Base-by-base conservation (phyloP, 1,140 invertebrate genomes). In the Eumaeus atala region DNA sequence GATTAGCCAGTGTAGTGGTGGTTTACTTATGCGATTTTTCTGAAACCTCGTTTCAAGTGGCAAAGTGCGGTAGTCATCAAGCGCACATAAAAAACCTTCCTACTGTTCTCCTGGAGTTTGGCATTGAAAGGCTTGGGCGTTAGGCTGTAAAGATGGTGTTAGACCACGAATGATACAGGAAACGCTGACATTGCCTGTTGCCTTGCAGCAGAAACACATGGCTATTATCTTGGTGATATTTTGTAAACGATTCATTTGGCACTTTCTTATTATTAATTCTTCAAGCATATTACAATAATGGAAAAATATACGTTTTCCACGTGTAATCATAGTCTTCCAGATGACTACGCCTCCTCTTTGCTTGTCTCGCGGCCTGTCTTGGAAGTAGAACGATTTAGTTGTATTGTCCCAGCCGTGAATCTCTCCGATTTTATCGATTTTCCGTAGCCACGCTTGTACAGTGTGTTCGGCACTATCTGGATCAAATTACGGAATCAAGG, bases 201-300 rank as follows among this genome's bases (percentile, higher is more conserved):
- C 7, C 10, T 40, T 40, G 12, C 38, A 40, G 6, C 38, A n/a
- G 14, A 40, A 40, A 14, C 38, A 40, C 38, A 40, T 0, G 38
- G 2, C 40, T 9, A 69, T 12, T n/a, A n/a, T n/a, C n/a, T n/a
- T n/a, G n/a, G n/a, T n/a, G n/a, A n/a, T n/a, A n/a, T n/a, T n/a
- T n/a, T n/a, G n/a, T n/a, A n/a, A n/a, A n/a, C n/a, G n/a, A 51
- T 76, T 76, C 4, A 63, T 61, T 52, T 75, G 67, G 44, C 62
- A 71, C 47, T 58, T 62, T 37, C 72, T 58, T 0, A 47, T 33
- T n/a, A 48, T 1, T n/a, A 58, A 33, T 49, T 58, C 51, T 42
- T 58, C 56, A 17, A 59, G 12, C 34, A 56, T 17, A 48, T 14
- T 37, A 10, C 33, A 35, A 17, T 59, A 65, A 9, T 65, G 56